Evolutionary conservation across 2,797 vertebrate species (phyloP), one percentile per base, ranked within the genome.

Genomic region (Chrosomus eos): DNA sequence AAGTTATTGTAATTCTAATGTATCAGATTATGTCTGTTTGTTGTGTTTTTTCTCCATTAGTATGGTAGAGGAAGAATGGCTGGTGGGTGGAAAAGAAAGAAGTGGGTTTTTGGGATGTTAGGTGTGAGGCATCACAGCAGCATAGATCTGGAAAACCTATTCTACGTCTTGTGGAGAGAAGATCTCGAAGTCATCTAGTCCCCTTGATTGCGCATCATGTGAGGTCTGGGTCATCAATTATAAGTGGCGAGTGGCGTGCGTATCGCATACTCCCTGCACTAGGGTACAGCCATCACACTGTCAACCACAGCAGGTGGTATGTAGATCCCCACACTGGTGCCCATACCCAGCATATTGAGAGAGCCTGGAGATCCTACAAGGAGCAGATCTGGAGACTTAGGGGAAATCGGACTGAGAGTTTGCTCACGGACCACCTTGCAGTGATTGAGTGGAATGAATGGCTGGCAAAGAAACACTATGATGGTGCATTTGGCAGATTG

Each of bases 361-460:
- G 88, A 53, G 80, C 80, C 19, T 87, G 85, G 83, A 43, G 80
- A 68, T 38, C 73, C 11, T 87, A 80, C 60, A 89, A 87, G 40
- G 81, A 86, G 71, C 74, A 78, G 26, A 43, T 86, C 18, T 89
- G 84, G 81, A 86, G 84, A 66, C 68, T 82, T 13, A 67, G 85
- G 51, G 85, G 80, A 62, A 88, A 88, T 55, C 67, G 16, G 0
- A 87, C 74, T 9, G 51, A 53, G 19, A 62, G n/a, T 76, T 85
- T 88, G 64, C 74, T 85, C 21, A 43, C 62, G 43, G 55, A 86
- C 33, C 85, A 88, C 76, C 64, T 88, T 75, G 14, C 11, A 31
- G 45, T 88, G 18, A 81, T 86, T 43, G 82, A 84, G 72, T 88
- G 85, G 82, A 77, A 81, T 86, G 84, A 86, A 72, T 88, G 84